A percentile compares a stretch with the other conserved stretches of the same genome.
phyloP scores from a whole-genome alignment of 2,797 vertebrate genomes.

The Natrix natrix region DNA sequence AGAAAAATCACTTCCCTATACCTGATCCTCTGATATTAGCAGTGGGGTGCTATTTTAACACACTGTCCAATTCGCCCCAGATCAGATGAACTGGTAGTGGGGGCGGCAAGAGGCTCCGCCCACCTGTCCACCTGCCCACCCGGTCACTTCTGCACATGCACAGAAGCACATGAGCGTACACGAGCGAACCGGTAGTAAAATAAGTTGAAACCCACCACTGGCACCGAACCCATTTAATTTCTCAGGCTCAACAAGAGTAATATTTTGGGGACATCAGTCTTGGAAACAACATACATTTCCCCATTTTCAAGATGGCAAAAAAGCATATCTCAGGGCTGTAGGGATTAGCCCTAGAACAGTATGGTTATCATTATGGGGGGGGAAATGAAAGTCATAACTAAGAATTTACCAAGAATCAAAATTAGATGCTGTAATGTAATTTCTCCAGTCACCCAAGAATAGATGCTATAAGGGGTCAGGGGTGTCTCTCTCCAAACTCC shows the following conservation, averaged over 20 bases:
- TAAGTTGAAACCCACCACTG: too few relatives aligned
- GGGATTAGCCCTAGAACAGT: not conserved
- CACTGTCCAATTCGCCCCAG: not conserved
- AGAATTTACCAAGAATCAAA: not conserved
- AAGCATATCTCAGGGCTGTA: not conserved
- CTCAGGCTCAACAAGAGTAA: not conserved
- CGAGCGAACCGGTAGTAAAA: too few relatives aligned
- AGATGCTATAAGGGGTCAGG: not conserved
- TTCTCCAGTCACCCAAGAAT: not conserved
- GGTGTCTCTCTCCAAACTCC: not conserved
- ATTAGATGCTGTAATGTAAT: not conserved
- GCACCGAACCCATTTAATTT: not conserved
- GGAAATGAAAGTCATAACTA: not conserved
- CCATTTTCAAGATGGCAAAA: not conserved
- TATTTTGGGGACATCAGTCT: not conserved
- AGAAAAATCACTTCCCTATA: not conserved
- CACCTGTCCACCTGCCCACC: too few relatives aligned
- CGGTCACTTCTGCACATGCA: too few relatives aligned
- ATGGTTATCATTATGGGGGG: not conserved
- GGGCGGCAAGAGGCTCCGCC: too few relatives aligned
- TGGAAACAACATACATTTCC: not conserved
- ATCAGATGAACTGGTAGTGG: too few relatives aligned
- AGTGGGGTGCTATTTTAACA: not conserved
- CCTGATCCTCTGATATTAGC: not conserved
- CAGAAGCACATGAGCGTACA: too few relatives aligned